Evolutionary conservation across 2,888 invertebrate genomes (phyloP).

Genomic region (Odontocerum albicorne): DNA sequence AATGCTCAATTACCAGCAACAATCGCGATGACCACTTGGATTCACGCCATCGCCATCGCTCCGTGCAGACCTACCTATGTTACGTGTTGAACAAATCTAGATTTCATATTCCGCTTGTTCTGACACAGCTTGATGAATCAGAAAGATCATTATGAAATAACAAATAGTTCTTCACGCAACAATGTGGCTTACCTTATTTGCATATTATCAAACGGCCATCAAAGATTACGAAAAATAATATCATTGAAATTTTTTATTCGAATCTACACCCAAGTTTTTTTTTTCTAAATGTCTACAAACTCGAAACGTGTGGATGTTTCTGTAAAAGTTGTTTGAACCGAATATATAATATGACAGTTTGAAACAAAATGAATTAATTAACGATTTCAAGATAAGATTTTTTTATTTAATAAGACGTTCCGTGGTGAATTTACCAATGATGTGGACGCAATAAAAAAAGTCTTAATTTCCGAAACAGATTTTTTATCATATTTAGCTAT

Average conservation of each 20-base stretch:
- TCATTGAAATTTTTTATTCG: slow-evolving; percentile 15
- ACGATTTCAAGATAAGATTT: neutral
- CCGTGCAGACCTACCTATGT: neutral
- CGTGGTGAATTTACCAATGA: neutral
- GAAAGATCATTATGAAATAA: slow-evolving; percentile 35
- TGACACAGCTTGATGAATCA: slow-evolving; percentile 33
- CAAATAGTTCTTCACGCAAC: slow-evolving; percentile 31
- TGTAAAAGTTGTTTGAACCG: slow-evolving; percentile 12
- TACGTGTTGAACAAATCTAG: slow-evolving; percentile 28
- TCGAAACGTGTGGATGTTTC: slow-evolving; percentile 1
- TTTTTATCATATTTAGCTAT: neutral
- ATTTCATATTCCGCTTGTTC: slow-evolving; percentile 32
- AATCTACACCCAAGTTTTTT: slow-evolving; percentile 2
- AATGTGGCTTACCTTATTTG: slow-evolving; percentile 30
- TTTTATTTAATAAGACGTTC: neutral
- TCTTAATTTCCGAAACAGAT: neutral
- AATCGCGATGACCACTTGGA: slow-evolving; percentile 8
- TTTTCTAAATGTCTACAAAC: neutral
- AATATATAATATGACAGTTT: slow-evolving; percentile 4
- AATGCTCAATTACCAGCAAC: slow-evolving; percentile 13
- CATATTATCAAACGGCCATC: slow-evolving; percentile 33
- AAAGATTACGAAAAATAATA: slow-evolving; percentile 36
- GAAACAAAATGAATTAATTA: slow-evolving; percentile 7
- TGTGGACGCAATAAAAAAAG: neutral
- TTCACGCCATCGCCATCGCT: neutral